Evolutionary conservation across 2,888 invertebrate genomes (phyloP).

Genomic region (Cantharis flavilabris): DNA sequence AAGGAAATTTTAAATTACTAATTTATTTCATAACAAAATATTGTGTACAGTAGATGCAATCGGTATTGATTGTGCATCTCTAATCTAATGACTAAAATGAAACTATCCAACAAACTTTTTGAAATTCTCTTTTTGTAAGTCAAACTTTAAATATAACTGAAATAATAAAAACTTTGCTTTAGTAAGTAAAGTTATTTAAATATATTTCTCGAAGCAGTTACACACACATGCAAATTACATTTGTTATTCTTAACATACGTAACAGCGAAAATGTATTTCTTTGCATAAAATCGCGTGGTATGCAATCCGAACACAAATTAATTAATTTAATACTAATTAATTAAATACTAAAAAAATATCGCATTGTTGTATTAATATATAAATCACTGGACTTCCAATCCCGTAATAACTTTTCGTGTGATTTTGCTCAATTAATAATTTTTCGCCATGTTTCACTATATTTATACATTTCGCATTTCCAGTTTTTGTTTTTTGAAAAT

Average conservation of each 20-base stretch:
- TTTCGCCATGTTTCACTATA: no score
- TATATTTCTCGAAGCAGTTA: not conserved
- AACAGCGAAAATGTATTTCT: no score
- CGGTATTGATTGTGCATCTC: not conserved
- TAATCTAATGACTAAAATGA: not conserved
- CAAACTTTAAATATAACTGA: not conserved
- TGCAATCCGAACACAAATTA: not conserved
- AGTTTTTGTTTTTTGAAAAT: no score
- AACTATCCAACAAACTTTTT: not conserved
- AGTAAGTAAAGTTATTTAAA: not conserved
- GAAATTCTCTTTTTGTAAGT: not conserved
- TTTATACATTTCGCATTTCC: no score
- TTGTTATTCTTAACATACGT: not conserved
- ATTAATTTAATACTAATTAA: no score
- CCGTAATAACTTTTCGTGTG: no score
- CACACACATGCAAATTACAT: not conserved
- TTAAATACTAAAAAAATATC: no score
- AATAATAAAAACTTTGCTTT: not conserved
- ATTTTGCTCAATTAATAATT: no score
- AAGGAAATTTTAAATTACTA: not conserved
- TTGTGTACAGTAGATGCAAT: not conserved
- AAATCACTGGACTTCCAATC: no score
- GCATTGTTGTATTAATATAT: no score
- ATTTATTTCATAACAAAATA: no score
- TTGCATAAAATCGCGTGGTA: not conserved